Base-by-base conservation (phyloP, 1,140 invertebrate species). In the Meloidogyne exigua region DNA sequence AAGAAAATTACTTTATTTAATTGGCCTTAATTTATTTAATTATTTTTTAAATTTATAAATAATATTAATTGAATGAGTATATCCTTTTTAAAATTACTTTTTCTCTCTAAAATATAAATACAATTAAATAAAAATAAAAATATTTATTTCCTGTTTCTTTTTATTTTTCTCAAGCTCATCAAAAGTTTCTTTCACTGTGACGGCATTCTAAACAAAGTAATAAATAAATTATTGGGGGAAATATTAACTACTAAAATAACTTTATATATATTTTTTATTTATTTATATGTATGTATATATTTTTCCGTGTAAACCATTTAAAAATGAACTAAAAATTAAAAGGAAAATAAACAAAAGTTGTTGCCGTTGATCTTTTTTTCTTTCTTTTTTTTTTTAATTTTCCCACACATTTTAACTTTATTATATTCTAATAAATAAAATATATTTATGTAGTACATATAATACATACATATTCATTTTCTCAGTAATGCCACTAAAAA, bases 401-500 rank as follows among this genome's bases (percentile, higher is more conserved):
- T 57, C 49, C 49, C 49, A 57, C 49, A n/a, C 49, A 15, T 57
- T 57, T 57, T 57, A 57, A 57, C 18, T 49, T 49, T 49, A 18
- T 49, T 18, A 49, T 57, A 57, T n/a, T 21, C n/a, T n/a, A n/a
- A n/a, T n/a, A n/a, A 57, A n/a, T n/a, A 12, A n/a, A 57, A n/a
- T 57, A 57, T 57, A 57, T 57, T n/a, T n/a, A n/a, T n/a, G n/a
- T n/a, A n/a, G n/a, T n/a, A n/a, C n/a, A n/a, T n/a, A n/a, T n/a
- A n/a, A n/a, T n/a, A n/a, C n/a, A n/a, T n/a, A n/a, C n/a, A n/a
- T n/a, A n/a, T n/a, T n/a, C n/a, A n/a, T n/a, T 57, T 57, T 57
- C 49, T 57, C 49, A 57, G 49, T 57, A 57, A 57, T 57, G 49
- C 49, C 49, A 57, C 49, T 57, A 57, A 57, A 57, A 57, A n/a